Conservation (phyloP, 2,113 vertebrate genomes). For the Cathartes aura region DNA sequence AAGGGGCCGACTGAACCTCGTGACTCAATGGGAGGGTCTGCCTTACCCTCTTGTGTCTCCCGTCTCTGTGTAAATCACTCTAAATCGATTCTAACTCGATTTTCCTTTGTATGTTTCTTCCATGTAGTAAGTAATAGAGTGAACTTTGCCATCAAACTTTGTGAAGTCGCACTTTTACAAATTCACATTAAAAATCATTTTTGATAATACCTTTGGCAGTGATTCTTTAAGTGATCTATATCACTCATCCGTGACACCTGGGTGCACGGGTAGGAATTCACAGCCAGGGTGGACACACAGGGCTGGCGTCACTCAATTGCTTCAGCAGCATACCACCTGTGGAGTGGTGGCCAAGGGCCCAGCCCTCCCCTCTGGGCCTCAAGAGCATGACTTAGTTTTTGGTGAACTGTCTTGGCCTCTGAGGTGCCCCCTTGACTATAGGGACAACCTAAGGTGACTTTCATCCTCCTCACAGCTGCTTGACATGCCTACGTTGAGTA, state of each 20-base stretch:
- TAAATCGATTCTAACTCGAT: no score
- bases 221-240: no score
- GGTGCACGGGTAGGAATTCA: rapidly evolving
- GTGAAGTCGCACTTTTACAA: no score
- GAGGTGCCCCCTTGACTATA: not conserved
- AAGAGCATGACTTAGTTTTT: not conserved
- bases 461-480: rapidly evolving
- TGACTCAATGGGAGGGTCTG: no score
- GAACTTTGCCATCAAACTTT: no score
- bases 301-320: not conserved
- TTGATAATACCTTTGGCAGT: no score
- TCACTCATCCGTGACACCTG: not conserved
- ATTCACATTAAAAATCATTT: no score
- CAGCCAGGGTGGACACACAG: not conserved
- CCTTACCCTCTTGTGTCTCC: no score
- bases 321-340: rapidly evolving
- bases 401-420: not conserved
- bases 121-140: no score
- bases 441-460: not conserved
- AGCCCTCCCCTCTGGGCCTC: not conserved
- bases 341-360: not conserved
- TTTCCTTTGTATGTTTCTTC: no score
- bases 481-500: not conserved
- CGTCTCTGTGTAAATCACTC: no score
- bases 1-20: no score